Percentiles rank a stretch among this genome's conserved stretches.
These are phyloP conservation scores for Lottia scabra DNA, from an alignment of 2,888 invertebrate species.

Conservation along the genomic window DNA sequence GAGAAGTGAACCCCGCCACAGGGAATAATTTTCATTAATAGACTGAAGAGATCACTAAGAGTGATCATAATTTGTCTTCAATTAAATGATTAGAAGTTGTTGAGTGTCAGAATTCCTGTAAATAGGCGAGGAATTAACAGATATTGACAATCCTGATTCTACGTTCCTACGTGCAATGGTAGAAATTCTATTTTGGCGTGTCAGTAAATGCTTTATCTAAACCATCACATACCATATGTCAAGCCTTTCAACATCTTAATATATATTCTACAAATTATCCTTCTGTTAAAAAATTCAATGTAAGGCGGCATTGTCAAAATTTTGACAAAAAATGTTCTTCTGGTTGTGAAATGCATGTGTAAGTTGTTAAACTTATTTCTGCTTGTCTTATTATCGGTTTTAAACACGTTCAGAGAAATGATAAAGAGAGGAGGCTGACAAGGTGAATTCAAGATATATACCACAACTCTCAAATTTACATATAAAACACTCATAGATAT, in stretches of 20 bases:
- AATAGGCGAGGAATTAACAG: not conserved
- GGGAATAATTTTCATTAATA: constrained; percentile 12
- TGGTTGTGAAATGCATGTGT: not conserved
- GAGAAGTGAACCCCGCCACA: not conserved
- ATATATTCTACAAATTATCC: not conserved
- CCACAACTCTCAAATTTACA: not conserved
- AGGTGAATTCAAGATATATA: not conserved
- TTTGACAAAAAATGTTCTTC: not conserved
- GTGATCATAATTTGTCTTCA: constrained; percentile 1
- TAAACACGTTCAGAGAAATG: not conserved
- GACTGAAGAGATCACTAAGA: constrained; percentile 5
- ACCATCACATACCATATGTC: constrained; percentile 4
- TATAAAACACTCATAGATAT: not conserved
- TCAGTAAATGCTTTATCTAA: not conserved
- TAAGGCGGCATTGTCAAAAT: constrained; percentile 4
- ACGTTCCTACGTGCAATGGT: not conserved
- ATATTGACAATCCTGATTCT: not conserved
- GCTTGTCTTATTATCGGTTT: not conserved
- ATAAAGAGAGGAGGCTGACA: not conserved
- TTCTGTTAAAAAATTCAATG: not conserved
- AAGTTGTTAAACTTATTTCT: not conserved
- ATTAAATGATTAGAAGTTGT: not conserved
- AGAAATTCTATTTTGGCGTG: not conserved
- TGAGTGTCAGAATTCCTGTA: not conserved
- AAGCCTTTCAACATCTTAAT: constrained; percentile 4